Conservation (phyloP, 2,888 invertebrate species). For the Microplitis deprimator region DNA sequence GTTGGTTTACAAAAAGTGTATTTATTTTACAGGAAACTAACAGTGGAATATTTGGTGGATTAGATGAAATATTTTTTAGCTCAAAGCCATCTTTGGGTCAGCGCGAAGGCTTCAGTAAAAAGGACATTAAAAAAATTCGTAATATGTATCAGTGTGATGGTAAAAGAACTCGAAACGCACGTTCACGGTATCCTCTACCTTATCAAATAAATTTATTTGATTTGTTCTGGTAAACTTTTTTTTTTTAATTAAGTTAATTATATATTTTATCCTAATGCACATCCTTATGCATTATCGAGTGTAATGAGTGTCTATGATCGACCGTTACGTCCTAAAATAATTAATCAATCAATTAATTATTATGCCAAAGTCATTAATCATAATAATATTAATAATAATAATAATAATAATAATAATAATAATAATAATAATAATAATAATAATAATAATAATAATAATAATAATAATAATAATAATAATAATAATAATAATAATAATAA, state of each 20-base stretch:
- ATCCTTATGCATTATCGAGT: background rate
- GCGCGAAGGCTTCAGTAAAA: slow-evolving; percentile 81
- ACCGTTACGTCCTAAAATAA: background rate
- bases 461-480: too few species aligned
- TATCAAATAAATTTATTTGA: background rate
- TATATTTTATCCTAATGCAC: background rate
- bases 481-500: too few species aligned
- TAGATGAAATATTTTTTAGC: slow-evolving; percentile 40
- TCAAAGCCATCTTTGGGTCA: slow-evolving; percentile 75
- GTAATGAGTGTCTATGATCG: background rate
- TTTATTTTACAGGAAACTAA: slow-evolving; percentile 16
- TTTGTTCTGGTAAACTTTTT: background rate
- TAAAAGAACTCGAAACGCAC: background rate
- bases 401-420: too few species aligned
- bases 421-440: too few species aligned
- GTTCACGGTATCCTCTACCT: background rate
- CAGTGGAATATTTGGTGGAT: background rate
- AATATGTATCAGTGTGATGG: slow-evolving; percentile 81
- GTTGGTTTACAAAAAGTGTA: slow-evolving; percentile 39
- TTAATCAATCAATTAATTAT: background rate
- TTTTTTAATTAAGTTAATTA: background rate
- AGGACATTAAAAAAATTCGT: slow-evolving; percentile 82
- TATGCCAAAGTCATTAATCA: background rate
- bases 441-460: too few species aligned
- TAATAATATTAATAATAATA: too few species aligned